Conservation (phyloP, 2,888 invertebrate species). For the Celastrina argiolus region DNA sequence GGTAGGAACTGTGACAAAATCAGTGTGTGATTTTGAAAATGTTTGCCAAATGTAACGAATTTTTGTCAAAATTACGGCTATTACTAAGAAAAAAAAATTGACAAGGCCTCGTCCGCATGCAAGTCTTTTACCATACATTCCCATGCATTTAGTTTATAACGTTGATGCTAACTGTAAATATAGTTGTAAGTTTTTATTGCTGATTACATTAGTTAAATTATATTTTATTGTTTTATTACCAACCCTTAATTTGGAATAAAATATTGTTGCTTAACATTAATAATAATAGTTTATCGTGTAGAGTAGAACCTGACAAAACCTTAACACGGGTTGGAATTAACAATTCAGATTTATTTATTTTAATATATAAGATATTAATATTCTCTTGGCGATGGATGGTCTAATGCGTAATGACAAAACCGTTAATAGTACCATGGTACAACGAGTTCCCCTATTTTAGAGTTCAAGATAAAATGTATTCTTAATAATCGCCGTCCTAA, state of each 20-base stretch:
- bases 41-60: not conserved
- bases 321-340: no score
- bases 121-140: slow-evolving; percentile 46
- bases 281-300: no score
- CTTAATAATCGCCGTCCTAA: no score
- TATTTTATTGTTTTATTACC: not conserved
- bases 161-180: slow-evolving; percentile 41
- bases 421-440: no score
- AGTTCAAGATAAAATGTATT: no score
- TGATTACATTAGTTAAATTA: slow-evolving; percentile 19
- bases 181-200: slow-evolving; percentile 26
- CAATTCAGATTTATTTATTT: no score
- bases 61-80: not conserved
- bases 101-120: slow-evolving; percentile 2
- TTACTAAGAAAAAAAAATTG: not conserved
- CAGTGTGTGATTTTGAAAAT: not conserved
- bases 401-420: no score
- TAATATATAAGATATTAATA: no score
- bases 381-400: no score
- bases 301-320: no score
- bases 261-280: no score
- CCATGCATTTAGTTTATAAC: slow-evolving; percentile 56
- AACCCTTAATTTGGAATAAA: not conserved
- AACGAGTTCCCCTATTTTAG: no score
- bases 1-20: not conserved